Percentiles rank a stretch among this genome's conserved stretches.
These are phyloP conservation scores for Aphodius granarius DNA, from an alignment of 2,888 invertebrate genomes.

Conservation along the genomic window DNA sequence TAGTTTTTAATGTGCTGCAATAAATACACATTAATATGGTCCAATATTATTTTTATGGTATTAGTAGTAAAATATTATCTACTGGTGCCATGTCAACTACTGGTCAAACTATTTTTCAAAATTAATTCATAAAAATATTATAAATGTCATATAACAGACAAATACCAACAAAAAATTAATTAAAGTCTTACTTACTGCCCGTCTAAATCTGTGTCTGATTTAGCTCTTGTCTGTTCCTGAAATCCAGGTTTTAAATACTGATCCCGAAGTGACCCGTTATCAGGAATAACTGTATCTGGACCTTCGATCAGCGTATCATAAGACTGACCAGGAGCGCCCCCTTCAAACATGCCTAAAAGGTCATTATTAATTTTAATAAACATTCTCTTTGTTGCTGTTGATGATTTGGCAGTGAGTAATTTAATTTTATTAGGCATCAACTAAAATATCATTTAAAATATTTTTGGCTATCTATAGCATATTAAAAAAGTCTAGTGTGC, in stretches of 20 bases:
- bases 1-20: not conserved
- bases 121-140: too few relatives aligned
- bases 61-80: too few relatives aligned
- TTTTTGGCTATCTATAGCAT: too few relatives aligned
- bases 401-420: too few relatives aligned
- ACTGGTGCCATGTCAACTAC: too few relatives aligned
- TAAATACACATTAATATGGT: too few relatives aligned
- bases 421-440: too few relatives aligned
- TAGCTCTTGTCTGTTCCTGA: constrained; percentile 41
- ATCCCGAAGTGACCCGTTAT: constrained; percentile 51
- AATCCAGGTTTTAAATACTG: constrained; percentile 60
- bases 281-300: constrained; percentile 26
- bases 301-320: constrained; percentile 17
- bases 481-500: too few relatives aligned
- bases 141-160: too few relatives aligned
- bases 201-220: constrained; percentile 59
- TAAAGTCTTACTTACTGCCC: constrained; percentile 55
- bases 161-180: too few relatives aligned
- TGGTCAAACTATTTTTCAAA: not conserved
- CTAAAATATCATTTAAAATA: too few relatives aligned
- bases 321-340: not conserved
- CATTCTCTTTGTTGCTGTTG: not conserved
- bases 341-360: constrained; percentile 15
- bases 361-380: constrained; percentile 20
- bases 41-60: too few relatives aligned